Conservation (phyloP, 2,888 invertebrate species). For the Zhuqinia jingwanae region DNA sequence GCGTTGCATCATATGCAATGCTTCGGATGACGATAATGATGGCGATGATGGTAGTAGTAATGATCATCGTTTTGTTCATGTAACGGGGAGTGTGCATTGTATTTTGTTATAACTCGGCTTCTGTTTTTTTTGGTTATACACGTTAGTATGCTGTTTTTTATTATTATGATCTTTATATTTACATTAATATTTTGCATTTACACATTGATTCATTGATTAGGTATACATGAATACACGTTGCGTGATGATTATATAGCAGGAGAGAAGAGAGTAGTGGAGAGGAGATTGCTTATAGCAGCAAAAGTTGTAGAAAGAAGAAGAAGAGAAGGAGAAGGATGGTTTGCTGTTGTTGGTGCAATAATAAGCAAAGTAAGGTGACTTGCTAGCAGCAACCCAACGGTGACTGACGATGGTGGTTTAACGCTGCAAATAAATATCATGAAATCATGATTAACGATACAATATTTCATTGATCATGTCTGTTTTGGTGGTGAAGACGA, state of each 20-base stretch:
- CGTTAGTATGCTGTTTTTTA: too few relatives aligned
- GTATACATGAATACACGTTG: too few relatives aligned
- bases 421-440: constrained; percentile 42
- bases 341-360: neutral
- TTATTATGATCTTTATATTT: constrained; percentile 12
- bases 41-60: too few relatives aligned
- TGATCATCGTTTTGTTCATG: too few relatives aligned
- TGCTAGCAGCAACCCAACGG: neutral
- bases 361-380: constrained; percentile 42
- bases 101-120: constrained; percentile 14
- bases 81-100: neutral
- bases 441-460: constrained; percentile 57
- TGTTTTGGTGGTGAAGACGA: constrained; percentile 9
- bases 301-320: too few relatives aligned
- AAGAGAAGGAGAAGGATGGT: neutral
- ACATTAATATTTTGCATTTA: neutral
- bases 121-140: constrained; percentile 40
- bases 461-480: constrained; percentile 56
- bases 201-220: constrained; percentile 5
- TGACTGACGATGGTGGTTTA: neutral
- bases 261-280: too few relatives aligned
- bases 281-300: constrained; percentile 1
- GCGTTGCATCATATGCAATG: too few relatives aligned
- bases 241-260: too few relatives aligned
- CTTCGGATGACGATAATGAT: constrained; percentile 2